These are phyloP conservation scores for Achatina immaculata DNA, from an alignment of 1,140 invertebrate genomes.

Conservation along the genomic window DNA sequence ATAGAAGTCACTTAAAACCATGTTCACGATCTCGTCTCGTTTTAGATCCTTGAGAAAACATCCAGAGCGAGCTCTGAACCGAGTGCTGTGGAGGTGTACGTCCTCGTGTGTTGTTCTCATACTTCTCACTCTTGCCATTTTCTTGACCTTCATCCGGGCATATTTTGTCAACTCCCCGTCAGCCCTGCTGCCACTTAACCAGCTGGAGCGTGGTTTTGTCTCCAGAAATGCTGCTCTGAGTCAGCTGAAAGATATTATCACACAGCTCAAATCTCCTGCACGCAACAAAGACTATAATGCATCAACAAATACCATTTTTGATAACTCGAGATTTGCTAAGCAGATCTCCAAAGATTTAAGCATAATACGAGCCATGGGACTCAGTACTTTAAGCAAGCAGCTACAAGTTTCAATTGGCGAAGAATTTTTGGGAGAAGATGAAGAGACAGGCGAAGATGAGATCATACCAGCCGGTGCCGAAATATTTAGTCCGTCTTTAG, in stretches of 20 bases:
- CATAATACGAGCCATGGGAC: not conserved
- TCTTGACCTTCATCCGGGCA: not conserved
- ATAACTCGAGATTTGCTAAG: not conserved
- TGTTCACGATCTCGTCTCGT: too few species aligned
- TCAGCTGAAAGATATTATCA: not conserved
- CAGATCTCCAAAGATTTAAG: not conserved
- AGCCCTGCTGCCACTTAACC: not conserved
- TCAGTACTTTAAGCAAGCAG: not conserved
- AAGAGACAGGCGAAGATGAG: too few species aligned
- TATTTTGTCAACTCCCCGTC: not conserved
- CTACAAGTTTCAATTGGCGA: not conserved
- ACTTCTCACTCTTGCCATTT: not conserved
- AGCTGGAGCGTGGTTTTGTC: not conserved
- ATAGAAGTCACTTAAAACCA: too few species aligned
- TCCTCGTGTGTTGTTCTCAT: not conserved
- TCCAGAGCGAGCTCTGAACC: not conserved
- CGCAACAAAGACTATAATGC: not conserved
- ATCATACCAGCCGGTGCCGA: not conserved
- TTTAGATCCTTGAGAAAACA: not conserved
- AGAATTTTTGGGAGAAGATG: not conserved
- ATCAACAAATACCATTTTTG: too few species aligned
- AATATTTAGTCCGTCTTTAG: not conserved
- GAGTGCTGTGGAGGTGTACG: not conserved
- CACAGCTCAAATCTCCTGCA: not conserved
- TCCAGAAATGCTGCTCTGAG: not conserved